phyloP scores from a whole-genome alignment of 92 coral and sea anemone genomes.

The Phenganax subtilis region DNA sequence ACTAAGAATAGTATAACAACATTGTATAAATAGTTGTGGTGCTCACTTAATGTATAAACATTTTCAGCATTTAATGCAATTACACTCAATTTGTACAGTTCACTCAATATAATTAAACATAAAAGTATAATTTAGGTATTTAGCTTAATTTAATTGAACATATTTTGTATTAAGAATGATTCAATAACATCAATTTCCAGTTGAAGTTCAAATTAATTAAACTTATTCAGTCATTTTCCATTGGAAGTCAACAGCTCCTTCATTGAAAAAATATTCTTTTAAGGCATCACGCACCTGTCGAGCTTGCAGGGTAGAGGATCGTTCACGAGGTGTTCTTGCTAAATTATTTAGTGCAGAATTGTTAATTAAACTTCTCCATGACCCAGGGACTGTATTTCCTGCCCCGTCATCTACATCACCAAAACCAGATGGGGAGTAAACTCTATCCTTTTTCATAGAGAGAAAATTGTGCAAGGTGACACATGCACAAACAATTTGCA shows the following conservation, averaged over 20 bases:
- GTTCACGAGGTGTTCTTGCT: slow-evolving; percentile 35
- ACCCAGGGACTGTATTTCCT: slow-evolving; percentile 40
- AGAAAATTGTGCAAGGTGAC: slow-evolving; percentile 59
- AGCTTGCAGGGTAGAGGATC: slow-evolving; percentile 51
- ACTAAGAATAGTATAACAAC: not conserved
- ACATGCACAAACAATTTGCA: slow-evolving; percentile 56
- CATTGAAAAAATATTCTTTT: slow-evolving; percentile 56
- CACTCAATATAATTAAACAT: too few relatives aligned
- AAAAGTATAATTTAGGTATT: too few relatives aligned
- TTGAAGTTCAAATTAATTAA: not conserved
- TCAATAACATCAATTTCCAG: not conserved
- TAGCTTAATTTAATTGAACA: not conserved
- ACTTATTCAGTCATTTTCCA: slow-evolving; percentile 57
- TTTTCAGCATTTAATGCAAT: not conserved
- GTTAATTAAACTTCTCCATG: slow-evolving; percentile 44
- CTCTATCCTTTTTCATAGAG: slow-evolving; percentile 49
- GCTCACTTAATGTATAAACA: not conserved
- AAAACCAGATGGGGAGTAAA: slow-evolving; percentile 48
- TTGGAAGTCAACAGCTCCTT: slow-evolving; percentile 59
- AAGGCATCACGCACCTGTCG: slow-evolving; percentile 54
- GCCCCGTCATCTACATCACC: slow-evolving; percentile 46
- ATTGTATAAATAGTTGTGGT: not conserved
- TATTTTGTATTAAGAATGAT: not conserved
- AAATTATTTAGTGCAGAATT: slow-evolving; percentile 14
- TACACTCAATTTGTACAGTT: not conserved